phyloP scores from a whole-genome alignment of 1,140 invertebrate genomes.

The Anastrepha obliqua region DNA sequence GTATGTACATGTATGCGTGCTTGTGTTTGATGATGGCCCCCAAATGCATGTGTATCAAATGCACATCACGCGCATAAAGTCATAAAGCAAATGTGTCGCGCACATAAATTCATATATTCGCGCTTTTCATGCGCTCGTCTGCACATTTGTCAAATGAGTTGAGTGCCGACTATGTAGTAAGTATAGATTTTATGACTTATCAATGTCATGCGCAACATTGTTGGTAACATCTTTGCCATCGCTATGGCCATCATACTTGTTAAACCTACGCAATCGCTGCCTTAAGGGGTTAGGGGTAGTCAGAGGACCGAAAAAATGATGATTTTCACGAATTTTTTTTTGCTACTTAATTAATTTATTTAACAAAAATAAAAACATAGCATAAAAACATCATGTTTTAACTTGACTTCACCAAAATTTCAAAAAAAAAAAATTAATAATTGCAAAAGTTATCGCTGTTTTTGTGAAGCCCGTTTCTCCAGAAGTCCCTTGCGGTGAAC shows the following conservation, averaged over 20 bases:
- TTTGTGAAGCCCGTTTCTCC: too few species aligned
- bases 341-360: too few species aligned
- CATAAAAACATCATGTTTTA: too few species aligned
- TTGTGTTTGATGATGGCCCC: background rate
- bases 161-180: background rate
- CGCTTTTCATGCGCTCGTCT: background rate
- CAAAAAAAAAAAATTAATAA: too few species aligned
- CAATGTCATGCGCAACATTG: constrained; percentile 14
- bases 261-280: too few species aligned
- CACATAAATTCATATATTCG: constrained; percentile 12
- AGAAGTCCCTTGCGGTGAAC: too few species aligned
- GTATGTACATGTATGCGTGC: background rate
- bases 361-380: too few species aligned
- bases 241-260: background rate
- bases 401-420: too few species aligned
- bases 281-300: too few species aligned
- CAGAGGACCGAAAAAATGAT: too few species aligned
- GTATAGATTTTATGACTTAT: constrained; percentile 20
- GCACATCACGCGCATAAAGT: constrained; percentile 21
- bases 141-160: constrained; percentile 44
- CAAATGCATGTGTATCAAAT: background rate
- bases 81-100: constrained; percentile 35
- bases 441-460: too few species aligned
- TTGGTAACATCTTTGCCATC: background rate
- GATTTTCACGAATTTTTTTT: too few species aligned